phyloP scores from a whole-genome alignment of 2,888 invertebrate species.

The Cyrtodaria siliqua region DNA sequence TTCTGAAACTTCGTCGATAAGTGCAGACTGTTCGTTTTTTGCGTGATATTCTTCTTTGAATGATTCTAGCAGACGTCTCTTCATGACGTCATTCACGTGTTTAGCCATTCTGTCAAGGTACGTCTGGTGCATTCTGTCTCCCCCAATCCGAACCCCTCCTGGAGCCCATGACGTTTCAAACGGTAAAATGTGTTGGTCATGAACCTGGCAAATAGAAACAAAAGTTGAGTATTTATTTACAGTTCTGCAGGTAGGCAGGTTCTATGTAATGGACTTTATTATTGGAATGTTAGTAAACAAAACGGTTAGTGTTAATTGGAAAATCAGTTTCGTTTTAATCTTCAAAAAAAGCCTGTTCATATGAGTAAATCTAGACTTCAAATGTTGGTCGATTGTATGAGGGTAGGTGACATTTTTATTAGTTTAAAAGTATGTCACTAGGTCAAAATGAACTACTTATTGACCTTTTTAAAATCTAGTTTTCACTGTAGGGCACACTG shows the following conservation, averaged over 20 bases:
- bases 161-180: slow-evolving; percentile 75
- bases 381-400: too few relatives aligned
- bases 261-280: too few relatives aligned
- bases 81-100: slow-evolving; percentile 69
- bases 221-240: background rate
- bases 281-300: too few relatives aligned
- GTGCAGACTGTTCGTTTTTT: slow-evolving; percentile 42
- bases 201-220: slow-evolving; percentile 56
- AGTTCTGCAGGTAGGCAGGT: background rate
- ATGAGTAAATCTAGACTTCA: too few relatives aligned
- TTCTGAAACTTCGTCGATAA: slow-evolving; percentile 79
- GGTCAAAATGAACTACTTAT: too few relatives aligned
- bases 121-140: slow-evolving; percentile 72
- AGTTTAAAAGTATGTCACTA: too few relatives aligned
- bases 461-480: too few relatives aligned
- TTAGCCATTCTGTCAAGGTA: slow-evolving; percentile 79
- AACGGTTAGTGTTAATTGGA: too few relatives aligned
- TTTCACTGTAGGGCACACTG: too few relatives aligned
- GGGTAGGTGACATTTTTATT: too few relatives aligned
- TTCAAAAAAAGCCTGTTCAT: too few relatives aligned
- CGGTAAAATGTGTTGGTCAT: slow-evolving; percentile 56
- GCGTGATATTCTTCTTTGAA: slow-evolving; percentile 59
- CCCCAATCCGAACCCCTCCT: slow-evolving; percentile 72
- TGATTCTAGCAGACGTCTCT: slow-evolving; percentile 55
- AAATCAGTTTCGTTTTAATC: too few relatives aligned